Base-by-base conservation (phyloP, 2,113 vertebrate species). In the Corythornis cristatus region DNA sequence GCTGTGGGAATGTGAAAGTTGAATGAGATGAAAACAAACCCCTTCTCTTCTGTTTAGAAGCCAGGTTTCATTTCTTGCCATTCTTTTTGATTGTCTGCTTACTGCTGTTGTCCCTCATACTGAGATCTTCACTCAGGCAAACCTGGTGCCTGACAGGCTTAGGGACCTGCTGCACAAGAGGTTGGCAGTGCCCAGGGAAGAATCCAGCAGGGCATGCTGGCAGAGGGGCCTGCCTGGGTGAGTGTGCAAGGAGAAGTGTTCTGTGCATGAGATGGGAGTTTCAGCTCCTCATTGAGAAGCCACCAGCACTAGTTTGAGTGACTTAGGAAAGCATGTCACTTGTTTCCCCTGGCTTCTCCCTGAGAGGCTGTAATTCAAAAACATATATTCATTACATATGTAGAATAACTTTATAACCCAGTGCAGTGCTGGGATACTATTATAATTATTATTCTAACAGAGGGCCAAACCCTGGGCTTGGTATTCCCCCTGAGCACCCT, bases 1-100 rank as follows among this genome's bases (percentile, higher is more conserved):
- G 61, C 73, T 94, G 87, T 31, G 71, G 50, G 92, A 95, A 93
- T 67, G 60, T 35, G 78, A 66, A 89, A 95, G 77, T 94, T 50
- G 74, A 68, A 65, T n/a, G 60, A 85, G 73, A 87, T 94, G 50
- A 74, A 83, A 93, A 93, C 77, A 15, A 87, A 87, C 46, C 46
- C 37, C 56, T 79, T 79, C 31, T 70, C 84, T 88, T 25, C 21
- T 33, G 50, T 64, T 93, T 54, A 43, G 71, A 90, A 88, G 35
- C 22, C 61, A 46, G 70, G 40, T 73, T 85, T 67, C 6, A 57
- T 88, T 79, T 84, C 56, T 76, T 35, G 42, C 46, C 6, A 1
- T 85, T 76, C 19, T 79, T 93, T 86, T 70, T 58, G 19, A 21
- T 64, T 67, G 61, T 77, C 79, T 80, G 22, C 53, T 74, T 67